phyloP scores from a whole-genome alignment of 2,113 vertebrate genomes.

The Pantherophis guttatus region DNA sequence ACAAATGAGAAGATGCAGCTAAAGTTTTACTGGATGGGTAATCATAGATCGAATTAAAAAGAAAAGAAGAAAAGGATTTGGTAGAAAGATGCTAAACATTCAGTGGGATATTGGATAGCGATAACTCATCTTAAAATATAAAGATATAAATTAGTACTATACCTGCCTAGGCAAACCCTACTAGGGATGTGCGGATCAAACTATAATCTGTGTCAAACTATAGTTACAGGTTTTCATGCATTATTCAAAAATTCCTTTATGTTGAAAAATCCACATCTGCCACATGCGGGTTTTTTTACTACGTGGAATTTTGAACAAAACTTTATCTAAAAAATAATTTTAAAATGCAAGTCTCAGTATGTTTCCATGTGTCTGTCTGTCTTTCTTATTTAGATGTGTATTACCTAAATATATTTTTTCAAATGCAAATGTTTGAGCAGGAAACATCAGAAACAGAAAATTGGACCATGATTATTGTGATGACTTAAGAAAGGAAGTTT shows the following conservation, averaged over 20 bases:
- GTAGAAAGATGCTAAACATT: neutral
- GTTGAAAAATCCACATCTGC: neutral
- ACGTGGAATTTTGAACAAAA: neutral
- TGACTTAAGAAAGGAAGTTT: neutral
- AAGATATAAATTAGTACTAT: neutral
- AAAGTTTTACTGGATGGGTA: neutral
- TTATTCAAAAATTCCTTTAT: neutral
- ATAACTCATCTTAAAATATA: neutral
- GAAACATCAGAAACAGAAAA: neutral
- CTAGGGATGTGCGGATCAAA: neutral
- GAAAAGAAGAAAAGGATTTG: neutral
- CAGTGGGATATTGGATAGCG: neutral
- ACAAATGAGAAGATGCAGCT: slow-evolving; percentile 53
- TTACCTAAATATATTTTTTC: neutral
- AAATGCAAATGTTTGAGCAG: neutral
- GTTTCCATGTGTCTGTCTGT: neutral
- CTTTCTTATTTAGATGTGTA: neutral
- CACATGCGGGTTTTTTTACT: neutral
- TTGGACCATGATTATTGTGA: neutral
- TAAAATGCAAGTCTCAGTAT: neutral
- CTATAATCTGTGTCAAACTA: neutral
- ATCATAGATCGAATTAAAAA: neutral
- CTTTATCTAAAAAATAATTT: neutral
- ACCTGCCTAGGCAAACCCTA: neutral
- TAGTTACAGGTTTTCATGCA: neutral